These are phyloP conservation scores for Drosophila bocki DNA, from an alignment of 1,140 invertebrate genomes.

Conservation along the genomic window DNA sequence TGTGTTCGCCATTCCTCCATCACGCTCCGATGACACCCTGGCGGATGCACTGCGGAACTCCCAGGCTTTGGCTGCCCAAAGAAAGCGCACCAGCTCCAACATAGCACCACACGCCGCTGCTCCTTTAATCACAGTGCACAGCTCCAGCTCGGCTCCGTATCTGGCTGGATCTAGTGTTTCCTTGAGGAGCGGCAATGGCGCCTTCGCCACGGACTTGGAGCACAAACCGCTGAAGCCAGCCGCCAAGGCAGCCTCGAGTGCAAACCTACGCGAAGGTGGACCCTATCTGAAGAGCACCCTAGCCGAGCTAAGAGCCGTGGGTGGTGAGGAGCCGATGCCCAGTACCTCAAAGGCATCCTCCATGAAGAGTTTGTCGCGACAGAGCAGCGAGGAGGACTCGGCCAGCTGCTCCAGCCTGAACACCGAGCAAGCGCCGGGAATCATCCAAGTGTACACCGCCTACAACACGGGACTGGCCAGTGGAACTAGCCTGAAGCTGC, in stretches of 20 bases:
- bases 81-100: slow-evolving; percentile 86
- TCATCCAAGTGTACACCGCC: slow-evolving; percentile 95
- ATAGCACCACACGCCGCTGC: slow-evolving; percentile 65
- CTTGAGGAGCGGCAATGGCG: slow-evolving; percentile 60
- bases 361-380: slow-evolving; percentile 67
- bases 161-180: slow-evolving; percentile 78
- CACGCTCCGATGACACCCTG: slow-evolving; percentile 91
- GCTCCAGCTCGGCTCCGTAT: slow-evolving; percentile 78
- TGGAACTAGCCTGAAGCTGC: slow-evolving; percentile 96
- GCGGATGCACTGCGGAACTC: slow-evolving; percentile 86
- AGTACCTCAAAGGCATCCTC: slow-evolving; percentile 69
- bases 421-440: slow-evolving; percentile 85
- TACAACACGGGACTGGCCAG: slow-evolving; percentile 97
- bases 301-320: slow-evolving; percentile 67
- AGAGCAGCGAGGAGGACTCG: slow-evolving; percentile 78
- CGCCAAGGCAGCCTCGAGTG: slow-evolving; percentile 71
- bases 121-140: slow-evolving; percentile 69
- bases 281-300: slow-evolving; percentile 85
- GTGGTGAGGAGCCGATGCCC: slow-evolving; percentile 57
- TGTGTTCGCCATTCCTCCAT: slow-evolving; percentile 88
- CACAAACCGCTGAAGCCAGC: slow-evolving; percentile 66
- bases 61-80: slow-evolving; percentile 61
- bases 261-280: slow-evolving; percentile 85
- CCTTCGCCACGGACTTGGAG: slow-evolving; percentile 86
- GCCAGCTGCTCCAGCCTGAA: slow-evolving; percentile 74